Conservation (phyloP, 2,888 invertebrate genomes). For the Lepidonotus clava region DNA sequence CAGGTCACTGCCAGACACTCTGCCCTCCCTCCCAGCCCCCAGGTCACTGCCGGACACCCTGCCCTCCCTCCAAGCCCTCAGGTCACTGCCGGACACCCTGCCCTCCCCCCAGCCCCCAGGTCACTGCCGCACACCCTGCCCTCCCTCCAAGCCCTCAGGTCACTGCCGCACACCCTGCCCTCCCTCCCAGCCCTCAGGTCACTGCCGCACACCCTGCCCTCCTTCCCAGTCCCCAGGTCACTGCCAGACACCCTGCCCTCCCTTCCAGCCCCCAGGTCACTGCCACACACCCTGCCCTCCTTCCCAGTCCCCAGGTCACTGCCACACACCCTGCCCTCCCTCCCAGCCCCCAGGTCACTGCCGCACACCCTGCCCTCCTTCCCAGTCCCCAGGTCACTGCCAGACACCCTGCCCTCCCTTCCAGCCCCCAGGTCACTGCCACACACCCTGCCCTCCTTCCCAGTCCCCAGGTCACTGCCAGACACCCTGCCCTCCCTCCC, state of each 20-base stretch:
- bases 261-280: background rate
- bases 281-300: background rate
- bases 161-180: background rate
- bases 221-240: background rate
- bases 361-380: background rate
- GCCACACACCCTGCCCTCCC: background rate
- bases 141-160: background rate
- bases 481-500: background rate
- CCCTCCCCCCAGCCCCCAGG: background rate
- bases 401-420: background rate
- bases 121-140: background rate
- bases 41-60: background rate
- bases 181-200: background rate
- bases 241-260: background rate
- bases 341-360: background rate
- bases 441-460: background rate
- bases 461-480: background rate
- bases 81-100: background rate
- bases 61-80: background rate
- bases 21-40: background rate
- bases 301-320: background rate
- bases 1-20: background rate
- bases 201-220: background rate
- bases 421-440: no score
- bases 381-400: no score